Percentiles rank a stretch among this genome's conserved stretches.
Conservation (phyloP, 2,797 vertebrate genomes). For the Pampus argenteus region DNA sequence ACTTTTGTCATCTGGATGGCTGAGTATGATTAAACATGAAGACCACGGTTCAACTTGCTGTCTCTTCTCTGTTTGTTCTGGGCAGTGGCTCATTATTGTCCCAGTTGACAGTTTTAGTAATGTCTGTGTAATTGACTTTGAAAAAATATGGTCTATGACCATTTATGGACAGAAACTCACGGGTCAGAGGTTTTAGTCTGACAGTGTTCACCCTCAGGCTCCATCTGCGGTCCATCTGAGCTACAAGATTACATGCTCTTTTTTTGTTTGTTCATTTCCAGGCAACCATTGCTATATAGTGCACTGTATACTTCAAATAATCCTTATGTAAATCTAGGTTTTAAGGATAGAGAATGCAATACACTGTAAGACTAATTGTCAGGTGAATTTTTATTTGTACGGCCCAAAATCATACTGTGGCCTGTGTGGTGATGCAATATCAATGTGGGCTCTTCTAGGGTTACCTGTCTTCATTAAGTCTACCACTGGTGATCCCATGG, state of each 20-base stretch:
- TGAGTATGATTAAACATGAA: background rate
- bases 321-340: background rate
- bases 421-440: too few species aligned
- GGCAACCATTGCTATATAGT: constrained; percentile 7
- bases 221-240: constrained; percentile 23
- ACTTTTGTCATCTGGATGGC: background rate
- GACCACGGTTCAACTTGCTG: background rate
- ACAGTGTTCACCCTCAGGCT: constrained; percentile 46
- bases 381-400: background rate
- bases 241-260: constrained; percentile 5
- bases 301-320: background rate
- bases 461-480: background rate
- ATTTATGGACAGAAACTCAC: constrained; percentile 62
- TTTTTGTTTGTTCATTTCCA: constrained; percentile 17
- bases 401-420: background rate
- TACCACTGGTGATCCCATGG: background rate
- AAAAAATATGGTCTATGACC: constrained; percentile 31
- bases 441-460: background rate
- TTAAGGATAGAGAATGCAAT: background rate
- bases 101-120: constrained; percentile 5
- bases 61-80: background rate
- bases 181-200: constrained; percentile 45
- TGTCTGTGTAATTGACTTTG: constrained; percentile 11
- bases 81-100: background rate
- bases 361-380: background rate